Conservation (phyloP, 2,797 vertebrate species). For the Silurus aristotelis region DNA sequence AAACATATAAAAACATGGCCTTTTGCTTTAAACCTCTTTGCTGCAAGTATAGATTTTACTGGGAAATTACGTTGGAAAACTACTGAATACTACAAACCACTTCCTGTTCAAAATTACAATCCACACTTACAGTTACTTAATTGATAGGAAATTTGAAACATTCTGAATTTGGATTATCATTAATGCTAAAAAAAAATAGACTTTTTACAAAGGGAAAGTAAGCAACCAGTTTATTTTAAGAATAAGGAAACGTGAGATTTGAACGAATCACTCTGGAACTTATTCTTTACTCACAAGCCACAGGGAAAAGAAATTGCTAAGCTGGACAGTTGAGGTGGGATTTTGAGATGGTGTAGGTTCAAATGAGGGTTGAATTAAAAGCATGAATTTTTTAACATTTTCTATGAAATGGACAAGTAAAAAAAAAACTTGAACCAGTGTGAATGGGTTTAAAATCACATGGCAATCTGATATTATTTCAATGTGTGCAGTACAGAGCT, state of each 20-base stretch:
- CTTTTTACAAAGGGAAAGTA: background rate
- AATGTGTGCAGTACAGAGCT: background rate
- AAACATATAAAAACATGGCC: constrained; percentile 21
- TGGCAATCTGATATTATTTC: background rate
- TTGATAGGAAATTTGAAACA: background rate
- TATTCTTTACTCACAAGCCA: background rate
- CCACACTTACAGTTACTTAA: background rate
- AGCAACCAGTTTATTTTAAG: background rate
- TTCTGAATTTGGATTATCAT: background rate
- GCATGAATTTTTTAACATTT: background rate
- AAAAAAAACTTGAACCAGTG: background rate
- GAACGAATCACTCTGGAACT: background rate
- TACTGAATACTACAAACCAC: background rate
- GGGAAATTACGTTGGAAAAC: background rate
- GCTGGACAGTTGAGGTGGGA: background rate
- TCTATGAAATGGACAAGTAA: background rate
- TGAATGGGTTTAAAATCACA: background rate
- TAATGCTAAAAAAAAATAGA: background rate
- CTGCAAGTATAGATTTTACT: constrained; percentile 9
- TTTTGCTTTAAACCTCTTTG: background rate
- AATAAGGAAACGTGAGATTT: background rate
- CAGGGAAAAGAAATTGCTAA: background rate
- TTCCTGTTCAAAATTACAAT: background rate
- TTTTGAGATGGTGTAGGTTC: background rate
- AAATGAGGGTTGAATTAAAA: background rate